phyloP scores from a whole-genome alignment of 2,888 invertebrate genomes.

The Abrostola tripartita region DNA sequence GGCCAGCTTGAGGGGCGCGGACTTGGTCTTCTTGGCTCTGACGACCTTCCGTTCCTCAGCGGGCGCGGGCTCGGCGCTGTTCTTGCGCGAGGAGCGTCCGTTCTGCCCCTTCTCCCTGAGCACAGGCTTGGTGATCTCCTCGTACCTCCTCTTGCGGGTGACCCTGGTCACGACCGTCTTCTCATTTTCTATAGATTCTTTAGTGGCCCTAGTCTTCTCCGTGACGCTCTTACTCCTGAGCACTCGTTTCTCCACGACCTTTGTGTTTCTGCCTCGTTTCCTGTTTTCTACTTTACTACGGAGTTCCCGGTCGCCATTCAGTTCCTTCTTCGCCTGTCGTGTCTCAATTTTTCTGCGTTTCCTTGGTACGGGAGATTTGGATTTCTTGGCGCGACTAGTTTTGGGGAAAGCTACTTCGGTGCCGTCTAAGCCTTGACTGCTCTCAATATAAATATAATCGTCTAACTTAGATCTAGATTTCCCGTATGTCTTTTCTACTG shows the following conservation, averaged over 20 bases:
- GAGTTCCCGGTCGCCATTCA: constrained; percentile 61
- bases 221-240: constrained; percentile 57
- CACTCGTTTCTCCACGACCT: constrained; percentile 56
- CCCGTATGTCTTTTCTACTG: constrained; percentile 81
- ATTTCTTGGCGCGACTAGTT: constrained; percentile 67
- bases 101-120: constrained; percentile 83
- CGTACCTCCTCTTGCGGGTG: constrained; percentile 76
- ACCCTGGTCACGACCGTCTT: constrained; percentile 67
- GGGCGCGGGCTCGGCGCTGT: constrained; percentile 52
- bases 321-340: constrained; percentile 57
- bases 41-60: constrained; percentile 67
- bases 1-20: constrained; percentile 59
- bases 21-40: constrained; percentile 66
- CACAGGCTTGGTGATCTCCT: constrained; percentile 76
- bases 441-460: constrained; percentile 82
- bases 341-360: constrained; percentile 80
- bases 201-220: constrained; percentile 70
- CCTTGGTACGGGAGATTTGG: constrained; percentile 74
- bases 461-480: constrained; percentile 81
- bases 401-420: constrained; percentile 79
- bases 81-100: constrained; percentile 68
- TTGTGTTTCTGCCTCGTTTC: constrained; percentile 35
- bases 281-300: constrained; percentile 64
- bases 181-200: constrained; percentile 84
- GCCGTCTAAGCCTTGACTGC: constrained; percentile 76